These are phyloP conservation scores for Aquatica leii DNA, from an alignment of 2,888 invertebrate genomes.

Conservation along the genomic window DNA sequence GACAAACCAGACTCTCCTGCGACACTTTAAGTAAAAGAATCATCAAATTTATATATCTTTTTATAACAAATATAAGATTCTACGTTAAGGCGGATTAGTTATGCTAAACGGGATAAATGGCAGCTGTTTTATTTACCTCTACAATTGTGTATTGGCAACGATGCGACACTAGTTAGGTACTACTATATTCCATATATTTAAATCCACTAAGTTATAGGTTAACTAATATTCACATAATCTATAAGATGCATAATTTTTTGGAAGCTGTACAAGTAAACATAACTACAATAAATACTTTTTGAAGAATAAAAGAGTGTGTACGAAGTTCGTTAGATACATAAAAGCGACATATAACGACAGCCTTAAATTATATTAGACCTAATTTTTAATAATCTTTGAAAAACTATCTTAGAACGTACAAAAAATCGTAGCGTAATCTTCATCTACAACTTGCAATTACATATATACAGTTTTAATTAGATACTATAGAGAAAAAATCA, in stretches of 20 bases:
- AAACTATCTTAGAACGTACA: no score
- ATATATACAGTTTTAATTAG: no score
- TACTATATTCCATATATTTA: constrained; percentile 16
- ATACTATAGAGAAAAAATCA: no score
- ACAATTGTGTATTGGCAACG: constrained; percentile 38
- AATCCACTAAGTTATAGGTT: constrained; percentile 4
- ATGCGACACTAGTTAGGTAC: constrained; percentile 49
- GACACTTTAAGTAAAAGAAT: constrained; percentile 57
- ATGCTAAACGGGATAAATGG: constrained; percentile 54
- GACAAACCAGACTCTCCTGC: constrained; percentile 46
- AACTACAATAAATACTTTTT: not conserved
- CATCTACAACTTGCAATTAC: no score
- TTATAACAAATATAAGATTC: constrained; percentile 54
- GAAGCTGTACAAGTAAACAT: constrained; percentile 11
- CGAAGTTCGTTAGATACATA: constrained; percentile 6
- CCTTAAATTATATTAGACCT: no score
- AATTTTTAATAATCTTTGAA: no score
- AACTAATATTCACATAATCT: constrained; percentile 15
- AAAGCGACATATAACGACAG: no score
- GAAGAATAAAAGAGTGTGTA: not conserved
- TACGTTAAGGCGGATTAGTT: constrained; percentile 56
- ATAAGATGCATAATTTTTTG: constrained; percentile 8
- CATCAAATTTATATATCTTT: constrained; percentile 49
- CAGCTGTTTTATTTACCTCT: constrained; percentile 39
- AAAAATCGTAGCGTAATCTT: no score